Base-by-base conservation (phyloP, 2,797 vertebrate species). In the Clarias pachynema region DNA sequence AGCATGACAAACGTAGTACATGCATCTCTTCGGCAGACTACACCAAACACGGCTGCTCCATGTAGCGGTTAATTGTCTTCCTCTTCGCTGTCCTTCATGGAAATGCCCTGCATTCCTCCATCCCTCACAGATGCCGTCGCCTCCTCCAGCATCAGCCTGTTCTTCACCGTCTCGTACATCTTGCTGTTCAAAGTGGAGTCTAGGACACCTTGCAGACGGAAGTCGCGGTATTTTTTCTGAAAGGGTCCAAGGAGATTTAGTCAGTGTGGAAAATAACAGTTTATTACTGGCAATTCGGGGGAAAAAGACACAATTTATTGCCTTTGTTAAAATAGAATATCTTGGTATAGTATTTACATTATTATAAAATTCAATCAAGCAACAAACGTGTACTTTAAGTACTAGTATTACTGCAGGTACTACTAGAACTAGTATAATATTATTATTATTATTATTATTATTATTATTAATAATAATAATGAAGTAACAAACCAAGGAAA, bases 41-140 rank as follows among this genome's bases (percentile, higher is more conserved):
- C 49, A 16, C 34, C 85, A 79, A 85, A 74, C 93, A 94, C 93
- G 93, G 92, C 92, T n/a, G 53, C 49, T 29, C 57, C 22, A 22
- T 56, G 49, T 57, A 3, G 62, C 65, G 72, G 53, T 74, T 98
- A 94, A 0, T 96, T 95, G 14, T 97, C 95, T 82, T 99, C 98
- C 92, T 99, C 98, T 79, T 99, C 98, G 3, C 98, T 99, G 95
- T 99, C 98, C 91, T 95, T 99, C 98, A 99, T 99, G 85, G 98
- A 99, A 90, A 99, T 97, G 1, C 98, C 98, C 90, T 98, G 97
- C 89, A 99, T 97, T 75, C 97, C 98, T 2, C 97, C 98, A 89
- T 99, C 98, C 15, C 97, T 96, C 88, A 99, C 98, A 0, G 97
- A 98, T 0, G 98, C 98, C 0, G 97, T 99, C 89, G 98, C 97